Evolutionary conservation across 2,888 invertebrate species (phyloP).

Genomic region (Chesias legatella): DNA sequence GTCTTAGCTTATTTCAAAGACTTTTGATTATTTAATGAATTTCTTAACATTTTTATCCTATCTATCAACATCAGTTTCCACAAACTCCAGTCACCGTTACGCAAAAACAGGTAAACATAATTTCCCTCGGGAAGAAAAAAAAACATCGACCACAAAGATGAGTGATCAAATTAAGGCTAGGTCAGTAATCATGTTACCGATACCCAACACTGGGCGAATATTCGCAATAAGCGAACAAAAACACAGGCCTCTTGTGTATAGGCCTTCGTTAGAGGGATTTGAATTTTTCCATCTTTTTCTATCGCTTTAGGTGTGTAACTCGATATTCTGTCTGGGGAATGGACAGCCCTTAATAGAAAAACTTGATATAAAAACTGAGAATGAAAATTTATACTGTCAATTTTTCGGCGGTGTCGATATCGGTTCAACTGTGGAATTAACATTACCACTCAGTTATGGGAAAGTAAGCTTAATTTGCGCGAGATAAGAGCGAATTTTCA

Average conservation of each 20-base stretch:
- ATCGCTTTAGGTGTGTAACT: slow-evolving; percentile 67
- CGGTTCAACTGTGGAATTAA: slow-evolving; percentile 34
- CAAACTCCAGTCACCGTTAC: slow-evolving; percentile 15
- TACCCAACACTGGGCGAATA: slow-evolving; percentile 69
- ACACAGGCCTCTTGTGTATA: slow-evolving; percentile 71
- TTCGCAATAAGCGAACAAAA: slow-evolving; percentile 68
- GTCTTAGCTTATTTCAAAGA: too few relatives aligned
- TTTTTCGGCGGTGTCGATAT: slow-evolving; percentile 47
- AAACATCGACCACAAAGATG: slow-evolving; percentile 55
- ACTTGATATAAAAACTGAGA: slow-evolving; percentile 57
- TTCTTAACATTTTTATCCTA: too few relatives aligned
- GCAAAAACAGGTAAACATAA: slow-evolving; percentile 51
- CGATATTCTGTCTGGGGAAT: slow-evolving; percentile 61
- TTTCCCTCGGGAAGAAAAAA: slow-evolving; percentile 52
- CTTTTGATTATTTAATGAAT: too few relatives aligned
- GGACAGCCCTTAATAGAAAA: slow-evolving; percentile 74
- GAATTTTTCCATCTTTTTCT: slow-evolving; percentile 34
- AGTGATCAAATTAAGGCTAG: slow-evolving; percentile 75
- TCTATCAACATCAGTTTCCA: slow-evolving; percentile 21
- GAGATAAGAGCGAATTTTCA: slow-evolving; percentile 12
- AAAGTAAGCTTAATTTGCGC: slow-evolving; percentile 16
- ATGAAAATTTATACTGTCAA: slow-evolving; percentile 66
- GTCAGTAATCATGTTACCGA: slow-evolving; percentile 79
- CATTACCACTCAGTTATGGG: slow-evolving; percentile 5
- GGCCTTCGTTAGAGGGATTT: slow-evolving; percentile 75